Evolutionary conservation across 1,140 invertebrate genomes (phyloP), one percentile per base, ranked within the genome.

Genomic region (Ceratitis capitata): DNA sequence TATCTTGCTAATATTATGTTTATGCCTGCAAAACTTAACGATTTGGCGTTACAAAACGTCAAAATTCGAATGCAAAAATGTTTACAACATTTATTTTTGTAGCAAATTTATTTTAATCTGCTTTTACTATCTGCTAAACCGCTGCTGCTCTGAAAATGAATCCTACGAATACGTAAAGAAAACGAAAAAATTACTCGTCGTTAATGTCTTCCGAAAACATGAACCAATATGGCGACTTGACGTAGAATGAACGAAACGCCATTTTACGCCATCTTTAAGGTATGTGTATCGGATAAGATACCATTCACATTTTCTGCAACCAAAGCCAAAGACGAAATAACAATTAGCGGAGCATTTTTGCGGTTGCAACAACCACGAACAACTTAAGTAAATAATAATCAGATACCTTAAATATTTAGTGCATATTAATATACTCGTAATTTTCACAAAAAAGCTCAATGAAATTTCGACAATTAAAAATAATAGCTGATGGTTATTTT

Each of bases 71-170:
- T 45, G 69, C 19, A 23, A 78, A n/a, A 78, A 78, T 78, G 69
- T 78, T 78, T 78, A 78, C 69, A 78, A 74, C 69, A 78, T 78
- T 78, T 78, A 78, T 78, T 78, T 45, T 78, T 78, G 69, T 78
- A 39, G 69, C 39, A 78, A 74, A 78, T 78, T 78, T 78, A 78
- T 78, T 78, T 74, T 78, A 78, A 78, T 45, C 69, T 45, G 69
- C 69, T 78, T 78, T 78, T 78, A 39, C n/a, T 16, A 35, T 29
- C 39, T 69, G n/a, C 51, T 69, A 69, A 14, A 16, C 64, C 64
- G 51, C 56, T 61, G 69, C 39, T 32, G 14, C 69, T 45, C 2
- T 47, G 69, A 78, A 78, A 78, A 78, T 78, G 69, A 78, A 78
- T 45, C 23, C 35, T 78, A 78, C 39, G 69, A 78, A 78, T 45